A percentile compares a stretch with the other conserved stretches of the same genome.
phyloP scores from a whole-genome alignment of 2,888 invertebrate genomes.

The Norana najaformis region DNA sequence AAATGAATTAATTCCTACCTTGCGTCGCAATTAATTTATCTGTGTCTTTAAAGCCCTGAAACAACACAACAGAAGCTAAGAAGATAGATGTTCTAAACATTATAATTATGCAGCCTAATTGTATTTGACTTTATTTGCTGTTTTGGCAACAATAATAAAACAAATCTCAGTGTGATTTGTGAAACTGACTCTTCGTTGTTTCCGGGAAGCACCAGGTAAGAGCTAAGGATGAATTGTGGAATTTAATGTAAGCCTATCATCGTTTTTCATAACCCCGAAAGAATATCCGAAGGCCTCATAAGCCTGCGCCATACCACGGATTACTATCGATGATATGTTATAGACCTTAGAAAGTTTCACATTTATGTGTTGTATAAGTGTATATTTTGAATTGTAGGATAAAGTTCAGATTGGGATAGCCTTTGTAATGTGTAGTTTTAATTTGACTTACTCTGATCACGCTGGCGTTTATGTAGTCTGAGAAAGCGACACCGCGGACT shows the following conservation, averaged over 20 bases:
- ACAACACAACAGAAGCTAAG: neutral
- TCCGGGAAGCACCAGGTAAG: too few species aligned
- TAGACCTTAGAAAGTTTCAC: neutral
- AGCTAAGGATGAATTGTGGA: too few species aligned
- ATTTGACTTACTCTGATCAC: conserved; percentile 16
- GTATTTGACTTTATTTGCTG: neutral
- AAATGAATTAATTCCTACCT: conserved; percentile 15
- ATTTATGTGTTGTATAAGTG: neutral
- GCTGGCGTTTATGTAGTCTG: conserved; percentile 30
- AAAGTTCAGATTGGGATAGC: neutral
- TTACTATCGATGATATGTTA: neutral
- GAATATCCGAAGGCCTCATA: too few species aligned
- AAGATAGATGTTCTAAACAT: neutral
- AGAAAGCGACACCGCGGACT: conserved; percentile 31
- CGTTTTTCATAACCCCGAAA: too few species aligned
- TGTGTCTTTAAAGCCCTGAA: neutral
- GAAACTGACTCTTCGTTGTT: neutral
- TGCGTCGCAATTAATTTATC: conserved; percentile 26
- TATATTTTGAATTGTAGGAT: neutral
- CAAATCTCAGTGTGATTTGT: neutral
- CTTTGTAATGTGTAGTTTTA: too few species aligned
- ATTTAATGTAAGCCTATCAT: too few species aligned
- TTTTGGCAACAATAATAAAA: neutral
- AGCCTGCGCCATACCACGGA: neutral
- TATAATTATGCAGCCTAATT: too few species aligned